Evolutionary conservation across 2,888 invertebrate species (phyloP), one percentile per base, ranked within the genome.

Genomic region (Microdon myrmicae): DNA sequence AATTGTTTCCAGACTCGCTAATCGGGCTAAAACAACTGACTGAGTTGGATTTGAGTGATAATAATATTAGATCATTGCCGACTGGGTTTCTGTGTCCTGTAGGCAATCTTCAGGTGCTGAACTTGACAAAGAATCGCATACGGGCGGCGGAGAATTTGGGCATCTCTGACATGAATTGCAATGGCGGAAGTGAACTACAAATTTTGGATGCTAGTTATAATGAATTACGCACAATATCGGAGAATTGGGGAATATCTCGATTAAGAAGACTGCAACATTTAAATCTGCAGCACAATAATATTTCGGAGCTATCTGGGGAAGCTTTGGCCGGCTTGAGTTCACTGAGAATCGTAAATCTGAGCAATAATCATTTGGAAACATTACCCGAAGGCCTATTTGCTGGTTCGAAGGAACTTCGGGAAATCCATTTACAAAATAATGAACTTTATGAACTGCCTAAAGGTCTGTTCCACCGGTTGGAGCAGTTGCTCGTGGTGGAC

Each of bases 391-490:
- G 89, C 8, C 76, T 95, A 0, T 93, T 96, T 79, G 87, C 89
- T 22, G 89, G 90, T 68, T 89, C 90, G 53, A 85, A 89, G 71
- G 92, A 93, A 76, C 81, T 92, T 41, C 85, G 90, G 51, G 92
- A 93, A 81, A 87, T 94, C 53, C 89, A 92, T 74, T 80, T 93
- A 69, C 90, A 92, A 73, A 89, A 90, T 77, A 95, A 96, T 78
- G 89, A 90, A 54, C 82, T 96, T 31, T 89, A 87, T 74, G 90
- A 91, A 74, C 79, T 95, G 59, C 90, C 93, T 25, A 87, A 88
- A 70, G 90, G 91, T 13, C 83, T 93, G 54, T 93, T 96, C 79
- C 90, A 91, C 71, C 86, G 90, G 1, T 82, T 94, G 54, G 91
- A 92, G 73, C 91, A 93, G 75, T 82, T 95, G 71, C 83, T 93